Conservation (phyloP, 2,888 invertebrate genomes). For the Hetaerina titia region DNA sequence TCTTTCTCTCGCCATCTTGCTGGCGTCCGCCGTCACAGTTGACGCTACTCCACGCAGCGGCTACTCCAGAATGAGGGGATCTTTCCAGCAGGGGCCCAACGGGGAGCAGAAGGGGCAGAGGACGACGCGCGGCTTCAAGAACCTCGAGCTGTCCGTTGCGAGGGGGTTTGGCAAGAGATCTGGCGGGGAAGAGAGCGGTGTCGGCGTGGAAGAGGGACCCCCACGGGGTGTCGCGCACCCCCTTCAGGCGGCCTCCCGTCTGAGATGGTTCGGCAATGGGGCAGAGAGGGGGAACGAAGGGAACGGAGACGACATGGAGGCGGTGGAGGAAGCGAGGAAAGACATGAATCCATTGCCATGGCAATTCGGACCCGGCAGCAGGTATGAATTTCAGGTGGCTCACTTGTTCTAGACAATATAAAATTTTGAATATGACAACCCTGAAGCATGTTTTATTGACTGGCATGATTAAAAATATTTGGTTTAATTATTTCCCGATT, state of each 20-base stretch:
- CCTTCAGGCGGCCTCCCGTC: neutral
- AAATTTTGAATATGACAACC: too few species aligned
- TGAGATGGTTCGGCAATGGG: neutral
- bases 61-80: constrained; percentile 36
- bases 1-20: neutral
- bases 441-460: too few species aligned
- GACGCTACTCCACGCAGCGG: constrained; percentile 32
- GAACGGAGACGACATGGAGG: neutral
- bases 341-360: constrained; percentile 13
- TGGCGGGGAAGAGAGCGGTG: constrained; percentile 58
- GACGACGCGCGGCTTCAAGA: constrained; percentile 73
- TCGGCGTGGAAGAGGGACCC: neutral
- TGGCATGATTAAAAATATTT: too few species aligned
- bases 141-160: constrained; percentile 73
- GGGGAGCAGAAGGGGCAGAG: constrained; percentile 67
- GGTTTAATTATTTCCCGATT: too few species aligned
- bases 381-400: neutral
- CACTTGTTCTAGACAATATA: neutral
- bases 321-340: neutral
- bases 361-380: constrained; percentile 60
- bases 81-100: neutral
- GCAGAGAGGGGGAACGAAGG: neutral
- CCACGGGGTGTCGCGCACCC: neutral
- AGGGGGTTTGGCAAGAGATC: constrained; percentile 73
- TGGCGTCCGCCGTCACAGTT: constrained; percentile 25